Percentiles rank a stretch among this genome's conserved stretches.
Conservation (phyloP, 2,113 vertebrate species). For the Toxostoma redivivum region DNA sequence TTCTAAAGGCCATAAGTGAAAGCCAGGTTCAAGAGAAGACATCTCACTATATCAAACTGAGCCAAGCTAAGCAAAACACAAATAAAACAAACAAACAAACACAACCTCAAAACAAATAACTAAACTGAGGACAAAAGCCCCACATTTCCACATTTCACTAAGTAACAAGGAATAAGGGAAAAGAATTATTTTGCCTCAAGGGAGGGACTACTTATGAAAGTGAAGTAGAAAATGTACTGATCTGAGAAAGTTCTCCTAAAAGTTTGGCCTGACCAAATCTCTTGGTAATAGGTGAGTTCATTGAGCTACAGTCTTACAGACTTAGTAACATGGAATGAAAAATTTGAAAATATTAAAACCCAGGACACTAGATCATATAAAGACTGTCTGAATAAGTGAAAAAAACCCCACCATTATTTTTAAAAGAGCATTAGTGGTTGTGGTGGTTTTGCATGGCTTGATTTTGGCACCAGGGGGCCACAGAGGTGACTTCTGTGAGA, state of each 20-base stretch:
- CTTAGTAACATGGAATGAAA: neutral
- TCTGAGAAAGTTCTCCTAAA: neutral
- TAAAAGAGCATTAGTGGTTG: neutral
- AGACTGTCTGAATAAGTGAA: neutral
- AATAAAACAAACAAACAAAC: neutral
- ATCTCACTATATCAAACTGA: accelerated
- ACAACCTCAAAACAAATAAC: neutral
- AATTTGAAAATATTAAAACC: neutral
- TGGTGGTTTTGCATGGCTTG: neutral
- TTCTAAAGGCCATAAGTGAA: neutral
- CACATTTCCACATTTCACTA: neutral
- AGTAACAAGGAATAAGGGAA: neutral
- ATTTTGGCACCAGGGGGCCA: neutral
- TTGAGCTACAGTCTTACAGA: neutral
- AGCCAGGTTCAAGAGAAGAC: neutral
- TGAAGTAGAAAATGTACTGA: neutral
- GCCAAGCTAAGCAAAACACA: accelerated
- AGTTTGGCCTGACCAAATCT: neutral
- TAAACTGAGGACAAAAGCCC: accelerated
- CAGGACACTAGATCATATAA: too few species aligned
- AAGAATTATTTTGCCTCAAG: neutral
- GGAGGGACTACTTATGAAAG: neutral
- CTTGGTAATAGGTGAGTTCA: neutral
- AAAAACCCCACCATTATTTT: neutral
- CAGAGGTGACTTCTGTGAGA: neutral